Base-by-base conservation (phyloP, 2,797 vertebrate genomes). In the Valencia hispanica region DNA sequence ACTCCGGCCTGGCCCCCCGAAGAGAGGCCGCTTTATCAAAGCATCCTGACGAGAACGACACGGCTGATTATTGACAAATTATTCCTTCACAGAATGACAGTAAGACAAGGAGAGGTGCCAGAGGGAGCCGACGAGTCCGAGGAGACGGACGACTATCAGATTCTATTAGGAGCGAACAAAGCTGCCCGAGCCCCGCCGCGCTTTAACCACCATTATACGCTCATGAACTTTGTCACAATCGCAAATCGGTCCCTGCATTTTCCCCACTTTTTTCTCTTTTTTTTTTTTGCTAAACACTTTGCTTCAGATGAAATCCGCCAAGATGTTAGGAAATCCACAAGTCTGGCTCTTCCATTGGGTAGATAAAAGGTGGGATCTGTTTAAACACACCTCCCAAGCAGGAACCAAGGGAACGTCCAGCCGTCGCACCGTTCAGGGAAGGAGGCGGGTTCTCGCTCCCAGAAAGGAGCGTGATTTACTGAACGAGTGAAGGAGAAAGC, bases 31-130 rank as follows among this genome's bases (percentile, higher is more conserved):
- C 79, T 85, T 94, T 95, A 95, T 96, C 95, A 94, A 82, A 90
- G 85, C 71, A 89, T 91, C 93, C 89, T 94, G 94, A 94, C 92
- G 78, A 94, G 89, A 94, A 91, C 81, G 94, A 95, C 95, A 96
- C 94, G 95, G 94, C 91, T 92, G 92, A 95, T 96, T 96, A 96
- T 96, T 95, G 95, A 96, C 94, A 95, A 95, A 95, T 95, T 91
- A 94, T 94, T 94, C 93, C 93, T 94, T 94, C 91, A 91, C 88
- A 88, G 91, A 92, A 87, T 80, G 88, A 89, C 90, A 91, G 89
- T 87, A 90, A 92, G 90, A 91, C 83, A 88, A 89, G 91, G 74
- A 83, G 72, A 71, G 68, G 72, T 71, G 83, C 30, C 70, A 61
- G 77, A 17, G 75, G 17, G 79, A 65, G 80, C n/a, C 36, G 79